phyloP scores from a whole-genome alignment of 2,888 invertebrate genomes.

The Xiphydria camelus region DNA sequence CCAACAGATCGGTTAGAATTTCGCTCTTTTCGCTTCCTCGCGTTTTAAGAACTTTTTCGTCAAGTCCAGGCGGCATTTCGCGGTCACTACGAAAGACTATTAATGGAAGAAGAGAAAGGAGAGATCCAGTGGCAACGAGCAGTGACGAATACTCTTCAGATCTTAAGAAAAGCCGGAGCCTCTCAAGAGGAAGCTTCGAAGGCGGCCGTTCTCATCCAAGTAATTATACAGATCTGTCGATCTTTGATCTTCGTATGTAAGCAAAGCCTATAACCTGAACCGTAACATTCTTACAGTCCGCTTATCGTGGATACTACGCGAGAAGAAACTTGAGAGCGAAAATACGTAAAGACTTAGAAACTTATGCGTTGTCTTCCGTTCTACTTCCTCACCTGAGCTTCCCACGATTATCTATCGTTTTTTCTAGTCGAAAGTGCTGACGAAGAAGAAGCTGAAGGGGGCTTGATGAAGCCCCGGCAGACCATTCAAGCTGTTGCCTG shows the following conservation, averaged over 20 bases:
- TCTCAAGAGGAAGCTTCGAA: slow-evolving; percentile 35
- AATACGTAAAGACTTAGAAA: slow-evolving; percentile 5
- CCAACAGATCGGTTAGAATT: background rate
- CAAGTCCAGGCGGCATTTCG: slow-evolving; percentile 45
- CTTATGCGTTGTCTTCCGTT: too few relatives aligned
- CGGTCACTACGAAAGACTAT: slow-evolving; percentile 43
- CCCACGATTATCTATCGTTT: background rate
- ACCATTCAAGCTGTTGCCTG: slow-evolving; percentile 40
- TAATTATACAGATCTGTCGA: slow-evolving; percentile 17
- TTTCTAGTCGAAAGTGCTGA: slow-evolving; percentile 13
- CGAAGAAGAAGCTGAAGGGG: background rate
- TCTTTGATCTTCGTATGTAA: background rate
- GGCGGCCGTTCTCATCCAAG: slow-evolving; percentile 40
- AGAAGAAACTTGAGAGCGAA: slow-evolving; percentile 31
- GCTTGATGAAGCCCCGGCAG: slow-evolving; percentile 22
- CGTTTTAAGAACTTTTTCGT: too few relatives aligned
- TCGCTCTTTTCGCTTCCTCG: too few relatives aligned
- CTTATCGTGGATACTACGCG: slow-evolving; percentile 41
- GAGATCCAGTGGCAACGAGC: slow-evolving; percentile 48
- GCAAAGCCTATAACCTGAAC: too few relatives aligned
- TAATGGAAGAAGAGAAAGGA: slow-evolving; percentile 35
- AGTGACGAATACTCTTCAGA: slow-evolving; percentile 40
- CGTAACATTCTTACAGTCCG: slow-evolving; percentile 28
- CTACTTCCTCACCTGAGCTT: background rate
- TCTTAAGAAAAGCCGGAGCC: slow-evolving; percentile 41